phyloP scores from a whole-genome alignment of 2,113 vertebrate genomes.

The Corynorhinus townsendii region DNA sequence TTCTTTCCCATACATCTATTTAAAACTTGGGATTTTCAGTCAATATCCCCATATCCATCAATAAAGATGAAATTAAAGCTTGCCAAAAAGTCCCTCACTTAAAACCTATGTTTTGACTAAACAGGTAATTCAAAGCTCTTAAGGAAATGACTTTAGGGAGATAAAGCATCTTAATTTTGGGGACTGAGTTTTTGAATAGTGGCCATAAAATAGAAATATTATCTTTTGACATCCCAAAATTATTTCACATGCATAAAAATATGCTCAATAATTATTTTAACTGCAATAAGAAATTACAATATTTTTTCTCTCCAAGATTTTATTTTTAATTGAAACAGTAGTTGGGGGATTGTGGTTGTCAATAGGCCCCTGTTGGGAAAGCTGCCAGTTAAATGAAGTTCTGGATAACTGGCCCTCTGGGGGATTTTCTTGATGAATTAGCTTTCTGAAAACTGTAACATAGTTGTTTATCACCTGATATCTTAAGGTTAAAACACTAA shows the following conservation, averaged over 20 bases:
- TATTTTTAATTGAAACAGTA: background rate
- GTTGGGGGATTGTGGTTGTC: background rate
- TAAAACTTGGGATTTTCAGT: background rate
- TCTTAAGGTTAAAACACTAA: background rate
- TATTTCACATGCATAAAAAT: background rate
- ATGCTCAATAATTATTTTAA: background rate
- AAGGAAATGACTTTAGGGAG: constrained; percentile 31
- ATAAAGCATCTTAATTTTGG: background rate
- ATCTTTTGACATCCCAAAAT: background rate
- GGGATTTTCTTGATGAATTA: background rate
- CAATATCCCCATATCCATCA: background rate
- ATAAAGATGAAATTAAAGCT: background rate
- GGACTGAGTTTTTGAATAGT: background rate
- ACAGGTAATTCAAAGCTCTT: constrained; percentile 18
- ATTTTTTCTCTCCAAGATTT: background rate
- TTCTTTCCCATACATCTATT: constrained; percentile 3
- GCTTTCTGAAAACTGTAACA: background rate
- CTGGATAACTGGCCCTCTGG: background rate
- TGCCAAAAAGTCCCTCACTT: constrained; percentile 24
- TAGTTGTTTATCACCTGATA: background rate
- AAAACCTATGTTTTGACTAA: constrained; percentile 17
- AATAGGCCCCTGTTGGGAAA: background rate
- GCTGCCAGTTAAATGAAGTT: background rate
- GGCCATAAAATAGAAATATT: constrained; percentile 32
- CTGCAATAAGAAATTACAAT: background rate